A percentile compares a stretch with the other conserved stretches of the same genome.
Evolutionary conservation across 2,888 invertebrate species (phyloP).

Genomic region (Imbricaverruca yamaguchii): DNA sequence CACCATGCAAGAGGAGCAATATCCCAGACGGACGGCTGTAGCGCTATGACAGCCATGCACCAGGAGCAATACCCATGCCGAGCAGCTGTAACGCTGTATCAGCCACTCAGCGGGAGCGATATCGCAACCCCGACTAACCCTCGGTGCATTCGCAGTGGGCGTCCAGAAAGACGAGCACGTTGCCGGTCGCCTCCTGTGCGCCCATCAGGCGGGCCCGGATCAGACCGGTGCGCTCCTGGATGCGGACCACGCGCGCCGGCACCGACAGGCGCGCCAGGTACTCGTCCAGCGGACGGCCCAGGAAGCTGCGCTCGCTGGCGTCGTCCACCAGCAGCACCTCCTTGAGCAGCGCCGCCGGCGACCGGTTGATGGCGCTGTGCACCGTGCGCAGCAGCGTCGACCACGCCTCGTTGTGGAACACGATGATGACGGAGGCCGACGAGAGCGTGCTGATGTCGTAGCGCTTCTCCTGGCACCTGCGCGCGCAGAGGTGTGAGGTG

Average conservation of each 20-base stretch:
- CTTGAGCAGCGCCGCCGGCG: conserved; percentile 64
- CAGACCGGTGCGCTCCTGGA: conserved; percentile 61
- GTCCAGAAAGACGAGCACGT: conserved; percentile 80
- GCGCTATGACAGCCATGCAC: too few species aligned
- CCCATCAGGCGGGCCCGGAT: conserved; percentile 75
- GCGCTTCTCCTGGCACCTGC: conserved; percentile 56
- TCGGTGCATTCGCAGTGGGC: conserved; percentile 86
- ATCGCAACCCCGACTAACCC: conserved; percentile 47
- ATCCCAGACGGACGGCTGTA: too few species aligned
- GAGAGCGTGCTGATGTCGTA: conserved; percentile 54
- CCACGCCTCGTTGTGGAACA: conserved; percentile 99
- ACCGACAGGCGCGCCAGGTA: conserved; percentile 57
- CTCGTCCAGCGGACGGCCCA: conserved; percentile 53
- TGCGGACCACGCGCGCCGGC: conserved; percentile 56
- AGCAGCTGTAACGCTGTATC: too few species aligned
- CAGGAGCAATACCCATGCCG: too few species aligned
- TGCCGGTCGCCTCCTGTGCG: conserved; percentile 57
- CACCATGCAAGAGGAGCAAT: too few species aligned
- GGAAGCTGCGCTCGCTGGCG: conserved; percentile 62
- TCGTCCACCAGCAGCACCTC: conserved; percentile 87
- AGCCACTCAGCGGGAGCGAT: too few species aligned
- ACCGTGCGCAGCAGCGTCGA: conserved; percentile 90
- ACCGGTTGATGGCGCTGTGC: conserved; percentile 84
- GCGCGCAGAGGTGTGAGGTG: too few species aligned
- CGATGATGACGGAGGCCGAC: conserved; percentile 80